These are phyloP conservation scores for Himalopsyche kuldschensis DNA, from an alignment of 2,888 invertebrate genomes.

Conservation along the genomic window DNA sequence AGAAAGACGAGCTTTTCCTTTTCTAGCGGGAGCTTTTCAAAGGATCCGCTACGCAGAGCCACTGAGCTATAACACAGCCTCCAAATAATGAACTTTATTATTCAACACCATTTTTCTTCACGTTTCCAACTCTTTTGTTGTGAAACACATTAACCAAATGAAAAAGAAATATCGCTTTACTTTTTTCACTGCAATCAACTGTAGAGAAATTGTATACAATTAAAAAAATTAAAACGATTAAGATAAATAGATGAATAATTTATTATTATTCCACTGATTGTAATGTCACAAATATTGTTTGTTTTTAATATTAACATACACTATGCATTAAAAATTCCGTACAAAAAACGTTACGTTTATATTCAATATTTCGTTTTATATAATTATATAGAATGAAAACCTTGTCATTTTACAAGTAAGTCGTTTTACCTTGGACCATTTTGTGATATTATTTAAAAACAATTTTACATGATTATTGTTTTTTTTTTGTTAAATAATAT, in stretches of 20 bases:
- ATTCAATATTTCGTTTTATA: background rate
- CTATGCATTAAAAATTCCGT: background rate
- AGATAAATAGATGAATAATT: background rate
- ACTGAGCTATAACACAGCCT: background rate
- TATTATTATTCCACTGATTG: background rate
- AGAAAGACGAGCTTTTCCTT: slow-evolving; percentile 1
- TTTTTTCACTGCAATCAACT: background rate
- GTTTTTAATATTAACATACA: background rate
- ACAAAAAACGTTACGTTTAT: background rate
- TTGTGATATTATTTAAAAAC: background rate
- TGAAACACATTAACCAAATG: background rate
- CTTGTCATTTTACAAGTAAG: background rate
- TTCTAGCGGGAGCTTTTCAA: background rate
- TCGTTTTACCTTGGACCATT: background rate
- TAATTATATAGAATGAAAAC: background rate
- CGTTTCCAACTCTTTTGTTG: background rate
- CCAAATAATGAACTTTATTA: background rate
- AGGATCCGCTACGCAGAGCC: slow-evolving; percentile 16
- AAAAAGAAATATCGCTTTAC: background rate
- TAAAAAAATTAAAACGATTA: background rate
- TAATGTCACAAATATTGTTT: background rate
- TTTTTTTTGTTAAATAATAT: background rate
- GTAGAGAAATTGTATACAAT: background rate
- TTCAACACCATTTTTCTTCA: background rate
- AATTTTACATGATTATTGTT: background rate